Conservation (phyloP, 2,797 vertebrate genomes). For the Coccyzus lansbergi region DNA sequence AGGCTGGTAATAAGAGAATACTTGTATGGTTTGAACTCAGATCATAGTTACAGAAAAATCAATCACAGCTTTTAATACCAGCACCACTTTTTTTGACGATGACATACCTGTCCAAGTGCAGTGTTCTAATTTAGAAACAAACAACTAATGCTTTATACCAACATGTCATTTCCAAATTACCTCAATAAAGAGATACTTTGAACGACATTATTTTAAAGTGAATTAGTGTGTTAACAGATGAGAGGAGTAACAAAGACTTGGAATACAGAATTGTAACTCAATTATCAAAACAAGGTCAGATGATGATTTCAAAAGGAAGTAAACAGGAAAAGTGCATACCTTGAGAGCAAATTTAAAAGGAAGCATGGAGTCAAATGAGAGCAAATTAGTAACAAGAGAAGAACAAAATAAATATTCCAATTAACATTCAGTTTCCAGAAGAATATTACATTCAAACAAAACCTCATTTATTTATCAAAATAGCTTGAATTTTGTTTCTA, state of each 20-base stretch:
- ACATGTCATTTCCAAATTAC: slow-evolving; percentile 25
- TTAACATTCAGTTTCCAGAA: slow-evolving; percentile 40
- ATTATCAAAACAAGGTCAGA: slow-evolving; percentile 40
- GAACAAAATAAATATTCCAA: slow-evolving; percentile 41
- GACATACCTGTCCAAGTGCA: neutral
- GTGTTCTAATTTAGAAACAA: slow-evolving; percentile 43
- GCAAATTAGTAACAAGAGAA: slow-evolving; percentile 68
- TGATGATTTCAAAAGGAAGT: slow-evolving; percentile 43
- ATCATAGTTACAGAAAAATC: neutral
- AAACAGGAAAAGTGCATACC: slow-evolving; percentile 64
- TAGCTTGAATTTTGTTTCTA: neutral
- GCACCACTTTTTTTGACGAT: neutral
- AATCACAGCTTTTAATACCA: neutral
- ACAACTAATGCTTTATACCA: slow-evolving; percentile 51
- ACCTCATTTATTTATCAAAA: neutral
- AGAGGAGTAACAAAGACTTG: slow-evolving; percentile 30
- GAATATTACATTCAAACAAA: neutral
- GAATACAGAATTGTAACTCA: slow-evolving; percentile 8
- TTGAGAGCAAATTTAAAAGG: slow-evolving; percentile 73
- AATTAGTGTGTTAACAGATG: slow-evolving; percentile 47
- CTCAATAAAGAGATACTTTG: slow-evolving; percentile 32
- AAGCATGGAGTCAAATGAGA: slow-evolving; percentile 71
- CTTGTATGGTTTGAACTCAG: neutral
- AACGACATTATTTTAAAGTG: slow-evolving; percentile 50
- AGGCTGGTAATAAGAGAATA: neutral